phyloP scores from a whole-genome alignment of 2,797 vertebrate species.

The Salmo trutta region DNA sequence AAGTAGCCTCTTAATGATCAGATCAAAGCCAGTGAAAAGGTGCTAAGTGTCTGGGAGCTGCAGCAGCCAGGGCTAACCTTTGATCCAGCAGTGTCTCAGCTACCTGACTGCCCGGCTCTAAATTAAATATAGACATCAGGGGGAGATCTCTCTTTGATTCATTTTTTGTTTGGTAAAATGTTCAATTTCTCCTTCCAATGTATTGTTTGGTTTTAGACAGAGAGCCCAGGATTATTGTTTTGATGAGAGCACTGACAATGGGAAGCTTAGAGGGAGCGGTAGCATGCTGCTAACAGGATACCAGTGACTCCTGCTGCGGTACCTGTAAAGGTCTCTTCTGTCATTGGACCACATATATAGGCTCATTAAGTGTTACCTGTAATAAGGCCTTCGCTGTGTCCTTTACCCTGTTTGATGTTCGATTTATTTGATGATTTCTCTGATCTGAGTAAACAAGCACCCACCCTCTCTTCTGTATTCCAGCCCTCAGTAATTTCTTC shows the following conservation, averaged over 20 bases:
- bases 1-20: conserved; percentile 78
- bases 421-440: conserved; percentile 65
- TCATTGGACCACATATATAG: conserved; percentile 50
- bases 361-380: conserved; percentile 48
- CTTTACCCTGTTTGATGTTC: conserved; percentile 66
- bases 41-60: conserved; percentile 75
- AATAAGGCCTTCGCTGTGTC: conserved; percentile 45
- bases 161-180: conserved; percentile 59
- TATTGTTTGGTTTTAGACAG: conserved; percentile 27
- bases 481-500: conserved; percentile 28
- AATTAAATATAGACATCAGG: conserved; percentile 69
- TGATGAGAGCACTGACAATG: conserved; percentile 65
- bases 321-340: conserved; percentile 61
- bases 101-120: conserved; percentile 60
- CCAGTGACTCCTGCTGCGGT: conserved; percentile 49
- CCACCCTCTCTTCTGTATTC: conserved; percentile 10
- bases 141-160: conserved; percentile 61
- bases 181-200: conserved; percentile 53
- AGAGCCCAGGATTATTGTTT: conserved; percentile 47
- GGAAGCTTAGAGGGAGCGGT: conserved; percentile 45
- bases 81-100: conserved; percentile 73
- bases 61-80: conserved; percentile 71
- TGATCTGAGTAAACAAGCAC: conserved; percentile 54
- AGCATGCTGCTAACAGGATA: conserved; percentile 43
- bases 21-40: conserved; percentile 80